Conservation (phyloP, 2,113 vertebrate genomes). For the Varanus salvator region DNA sequence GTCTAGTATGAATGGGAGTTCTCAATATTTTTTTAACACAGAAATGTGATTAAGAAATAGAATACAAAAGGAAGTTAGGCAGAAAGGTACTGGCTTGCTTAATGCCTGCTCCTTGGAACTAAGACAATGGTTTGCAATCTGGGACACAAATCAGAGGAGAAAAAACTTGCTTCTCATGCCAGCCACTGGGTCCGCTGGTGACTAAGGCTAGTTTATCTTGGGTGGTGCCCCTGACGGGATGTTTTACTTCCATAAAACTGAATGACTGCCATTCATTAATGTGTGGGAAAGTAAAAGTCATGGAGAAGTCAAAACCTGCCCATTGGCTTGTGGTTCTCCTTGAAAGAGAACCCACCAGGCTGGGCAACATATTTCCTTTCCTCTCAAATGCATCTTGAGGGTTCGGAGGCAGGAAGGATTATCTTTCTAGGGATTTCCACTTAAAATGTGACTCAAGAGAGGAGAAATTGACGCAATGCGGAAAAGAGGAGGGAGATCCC, state of each 20-base stretch:
- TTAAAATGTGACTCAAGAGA: background rate
- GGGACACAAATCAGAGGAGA: background rate
- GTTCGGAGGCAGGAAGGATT: background rate
- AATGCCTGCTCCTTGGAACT: too few species aligned
- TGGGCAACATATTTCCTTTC: background rate
- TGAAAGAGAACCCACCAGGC: too few species aligned
- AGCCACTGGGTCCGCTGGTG: background rate
- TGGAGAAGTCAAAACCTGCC: background rate
- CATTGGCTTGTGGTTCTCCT: background rate
- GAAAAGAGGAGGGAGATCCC: background rate
- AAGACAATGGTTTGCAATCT: too few species aligned
- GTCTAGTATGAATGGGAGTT: too few species aligned
- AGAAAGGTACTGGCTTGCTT: too few species aligned
- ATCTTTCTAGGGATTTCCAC: background rate
- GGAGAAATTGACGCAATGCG: background rate
- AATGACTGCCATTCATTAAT: slow-evolving; percentile 20
- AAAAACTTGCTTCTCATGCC: background rate
- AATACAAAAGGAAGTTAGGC: background rate
- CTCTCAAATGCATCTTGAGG: background rate
- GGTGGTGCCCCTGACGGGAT: background rate
- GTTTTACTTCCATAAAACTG: slow-evolving; percentile 19
- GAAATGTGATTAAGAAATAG: background rate
- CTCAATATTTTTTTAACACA: too few species aligned
- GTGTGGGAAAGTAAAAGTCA: slow-evolving; percentile 52
- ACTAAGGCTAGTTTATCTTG: background rate